Conservation (phyloP, 2,888 invertebrate species). For the Tuta absoluta region DNA sequence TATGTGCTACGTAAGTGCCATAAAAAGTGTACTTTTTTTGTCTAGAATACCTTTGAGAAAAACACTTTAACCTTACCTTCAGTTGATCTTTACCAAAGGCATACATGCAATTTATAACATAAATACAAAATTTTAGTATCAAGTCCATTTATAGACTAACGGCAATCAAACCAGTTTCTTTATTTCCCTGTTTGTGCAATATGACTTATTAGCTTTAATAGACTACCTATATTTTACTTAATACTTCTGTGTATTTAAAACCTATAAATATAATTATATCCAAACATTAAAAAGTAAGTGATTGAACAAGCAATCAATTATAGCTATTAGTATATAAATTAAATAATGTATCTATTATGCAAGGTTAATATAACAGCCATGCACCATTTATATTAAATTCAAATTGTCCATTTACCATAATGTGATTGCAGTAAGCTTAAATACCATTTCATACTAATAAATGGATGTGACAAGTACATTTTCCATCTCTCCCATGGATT, state of each 20-base stretch:
- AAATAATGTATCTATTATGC: background rate
- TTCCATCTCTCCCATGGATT: slow-evolving; percentile 80
- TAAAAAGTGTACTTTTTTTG: background rate
- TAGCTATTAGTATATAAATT: background rate
- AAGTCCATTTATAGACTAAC: too few relatives aligned
- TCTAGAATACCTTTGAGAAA: background rate
- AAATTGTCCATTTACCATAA: slow-evolving; percentile 72
- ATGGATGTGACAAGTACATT: slow-evolving; percentile 77
- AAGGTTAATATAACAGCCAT: slow-evolving; percentile 33
- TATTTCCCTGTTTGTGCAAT: too few relatives aligned
- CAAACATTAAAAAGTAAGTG: background rate
- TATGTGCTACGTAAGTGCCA: background rate
- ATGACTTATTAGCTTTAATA: background rate
- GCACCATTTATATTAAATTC: slow-evolving; percentile 25
- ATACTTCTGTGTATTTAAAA: background rate
- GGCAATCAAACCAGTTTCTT: too few relatives aligned
- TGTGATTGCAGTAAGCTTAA: slow-evolving; percentile 78
- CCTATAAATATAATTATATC: background rate
- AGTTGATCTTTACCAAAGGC: background rate
- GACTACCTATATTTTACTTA: background rate
- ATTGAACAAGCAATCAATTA: background rate
- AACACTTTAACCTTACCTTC: slow-evolving; percentile 4
- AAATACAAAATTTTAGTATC: background rate
- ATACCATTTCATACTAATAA: slow-evolving; percentile 80
- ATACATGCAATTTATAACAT: slow-evolving; percentile 5